phyloP scores from a whole-genome alignment of 2,888 invertebrate genomes.

The Podotricha telesiphe region DNA sequence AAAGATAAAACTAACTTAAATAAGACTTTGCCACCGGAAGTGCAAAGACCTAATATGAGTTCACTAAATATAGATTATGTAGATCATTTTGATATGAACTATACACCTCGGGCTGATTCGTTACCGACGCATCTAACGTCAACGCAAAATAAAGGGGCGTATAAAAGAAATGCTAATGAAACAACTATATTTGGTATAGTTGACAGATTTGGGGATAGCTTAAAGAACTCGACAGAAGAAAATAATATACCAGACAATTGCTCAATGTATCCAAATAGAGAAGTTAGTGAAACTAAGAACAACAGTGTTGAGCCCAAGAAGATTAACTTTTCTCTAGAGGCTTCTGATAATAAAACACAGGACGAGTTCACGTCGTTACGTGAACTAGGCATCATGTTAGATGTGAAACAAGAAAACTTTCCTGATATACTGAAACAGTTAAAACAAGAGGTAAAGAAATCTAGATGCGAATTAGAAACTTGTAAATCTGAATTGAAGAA shows the following conservation, averaged over 20 bases:
- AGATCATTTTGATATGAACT: conserved; percentile 63
- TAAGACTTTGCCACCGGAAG: conserved; percentile 67
- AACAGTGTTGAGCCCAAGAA: conserved; percentile 74
- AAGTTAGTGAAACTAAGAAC: conserved; percentile 67
- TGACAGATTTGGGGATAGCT: conserved; percentile 55
- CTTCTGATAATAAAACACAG: conserved; percentile 64
- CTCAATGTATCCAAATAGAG: conserved; percentile 78
- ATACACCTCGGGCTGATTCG: conserved; percentile 70
- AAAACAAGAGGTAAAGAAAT: conserved; percentile 81
- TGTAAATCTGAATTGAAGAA: conserved; percentile 81
- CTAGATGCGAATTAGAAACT: conserved; percentile 80
- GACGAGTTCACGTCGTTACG: conserved; percentile 79
- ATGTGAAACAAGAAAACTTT: conserved; percentile 72
- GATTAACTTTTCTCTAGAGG: conserved; percentile 73
- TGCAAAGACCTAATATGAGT: conserved; percentile 66
- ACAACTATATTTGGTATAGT: conserved; percentile 67
- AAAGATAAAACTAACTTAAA: conserved; percentile 58
- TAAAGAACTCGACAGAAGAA: conserved; percentile 61
- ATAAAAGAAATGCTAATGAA: conserved; percentile 76
- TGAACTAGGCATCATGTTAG: conserved; percentile 78
- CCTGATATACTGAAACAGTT: conserved; percentile 74
- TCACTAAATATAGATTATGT: conserved; percentile 66
- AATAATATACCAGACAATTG: conserved; percentile 75
- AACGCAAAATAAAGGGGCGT: conserved; percentile 68
- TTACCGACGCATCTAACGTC: conserved; percentile 72